Base-by-base conservation (phyloP, 2,113 vertebrate genomes). In the Coptodon bakossiorum region DNA sequence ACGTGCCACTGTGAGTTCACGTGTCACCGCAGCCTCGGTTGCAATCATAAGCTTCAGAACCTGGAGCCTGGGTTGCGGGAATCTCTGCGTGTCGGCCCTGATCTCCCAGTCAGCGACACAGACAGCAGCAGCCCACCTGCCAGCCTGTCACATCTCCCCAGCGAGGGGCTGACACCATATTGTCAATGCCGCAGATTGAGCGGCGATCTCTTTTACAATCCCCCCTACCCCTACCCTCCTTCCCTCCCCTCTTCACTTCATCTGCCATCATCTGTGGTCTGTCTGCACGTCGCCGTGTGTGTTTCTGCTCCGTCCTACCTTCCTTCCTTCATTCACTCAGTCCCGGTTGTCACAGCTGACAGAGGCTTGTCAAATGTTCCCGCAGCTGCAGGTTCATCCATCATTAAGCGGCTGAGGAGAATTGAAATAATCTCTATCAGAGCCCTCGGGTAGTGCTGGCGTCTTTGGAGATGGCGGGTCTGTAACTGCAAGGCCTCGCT, bases 401-500 rank as follows among this genome's bases (percentile, higher is more conserved):
- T 95, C 95, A 96, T 95, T 95, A 95, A 94, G 88, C 40, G 88
- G 90, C 92, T 88, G 93, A 91, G 93, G 86, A 93, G 94, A 93
- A 94, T 93, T 93, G 94, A 94, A 94, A 95, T 95, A 91, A 94
- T 94, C 93, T 96, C 94, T 89, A 91, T 94, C 93, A 84, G 82
- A 85, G 91, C 92, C 92, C 92, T 92, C 90, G 68, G 94, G 95
- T 95, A 78, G 83, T 61, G 93, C 50, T 63, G 89, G 54, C 29
- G 53, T 82, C 76, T 90, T 90, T 59, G 81, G 90, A 93, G 93
- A 92, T 40, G 84, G 16, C 12, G 83, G 86, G 82, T 48, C 83
- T 92, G 86, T 86, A 87, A 91, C 88, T 43, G 38, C 73, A 59
- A 91, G 91, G 91, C 86, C 90, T 38, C n/a, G 38, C 93, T 93